phyloP scores from a whole-genome alignment of 2,113 vertebrate species.

The Periophthalmodon schlosseri region DNA sequence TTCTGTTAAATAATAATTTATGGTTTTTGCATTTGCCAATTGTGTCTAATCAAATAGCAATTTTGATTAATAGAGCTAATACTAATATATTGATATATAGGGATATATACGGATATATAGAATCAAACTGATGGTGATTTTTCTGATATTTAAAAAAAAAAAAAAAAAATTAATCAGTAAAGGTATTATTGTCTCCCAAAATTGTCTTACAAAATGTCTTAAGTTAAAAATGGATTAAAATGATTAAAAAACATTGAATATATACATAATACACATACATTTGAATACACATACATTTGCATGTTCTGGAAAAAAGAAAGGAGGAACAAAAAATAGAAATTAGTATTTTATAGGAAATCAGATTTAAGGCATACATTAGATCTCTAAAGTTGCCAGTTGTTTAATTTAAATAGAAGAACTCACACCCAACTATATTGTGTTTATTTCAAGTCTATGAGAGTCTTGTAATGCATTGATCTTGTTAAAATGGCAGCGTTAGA shows the following conservation, averaged over 20 bases:
- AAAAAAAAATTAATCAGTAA: too few relatives aligned
- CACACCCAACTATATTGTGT: not conserved
- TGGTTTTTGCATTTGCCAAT: not conserved
- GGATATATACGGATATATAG: too few relatives aligned
- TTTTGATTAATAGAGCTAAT: not conserved
- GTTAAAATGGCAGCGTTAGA: slow-evolving; percentile 59
- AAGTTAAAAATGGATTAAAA: too few relatives aligned
- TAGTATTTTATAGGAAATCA: not conserved
- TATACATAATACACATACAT: too few relatives aligned
- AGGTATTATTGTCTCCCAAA: too few relatives aligned
- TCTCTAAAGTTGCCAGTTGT: not conserved
- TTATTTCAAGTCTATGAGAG: slow-evolving; percentile 33
- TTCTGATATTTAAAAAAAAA: too few relatives aligned
- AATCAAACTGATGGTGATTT: too few relatives aligned
- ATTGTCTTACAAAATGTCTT: too few relatives aligned
- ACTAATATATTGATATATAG: too few relatives aligned
- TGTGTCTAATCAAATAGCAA: not conserved
- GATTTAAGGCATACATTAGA: not conserved
- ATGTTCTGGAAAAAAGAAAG: not conserved
- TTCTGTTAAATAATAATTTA: not conserved
- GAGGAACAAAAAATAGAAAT: not conserved
- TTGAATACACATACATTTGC: too few relatives aligned
- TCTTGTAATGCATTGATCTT: slow-evolving; percentile 49
- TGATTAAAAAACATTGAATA: too few relatives aligned
- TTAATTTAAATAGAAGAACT: not conserved